Base-by-base conservation (phyloP, 2,113 vertebrate genomes). In the Thamnophis sirtalis region DNA sequence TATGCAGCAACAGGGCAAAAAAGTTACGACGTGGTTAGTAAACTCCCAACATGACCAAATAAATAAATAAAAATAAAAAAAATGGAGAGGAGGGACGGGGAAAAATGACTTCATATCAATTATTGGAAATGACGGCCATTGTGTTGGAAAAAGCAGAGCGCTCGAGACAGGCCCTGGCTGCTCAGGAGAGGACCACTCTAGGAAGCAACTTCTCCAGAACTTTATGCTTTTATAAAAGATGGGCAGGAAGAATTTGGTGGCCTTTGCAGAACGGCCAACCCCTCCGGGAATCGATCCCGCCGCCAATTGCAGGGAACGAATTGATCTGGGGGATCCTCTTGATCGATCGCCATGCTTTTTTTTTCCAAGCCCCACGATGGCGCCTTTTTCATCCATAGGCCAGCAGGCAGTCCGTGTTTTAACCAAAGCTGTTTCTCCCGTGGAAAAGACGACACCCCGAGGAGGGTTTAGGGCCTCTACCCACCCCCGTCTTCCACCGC, bases 11-110 rank as follows among this genome's bases (percentile, higher is more conserved):
- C 97, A 97, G 97, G 97, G 97, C 97, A 33, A 97, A 33, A 97
- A 96, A 97, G 98, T 98, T 98, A 98, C 97, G 97, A 98, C 97
- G 98, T 98, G 97, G 98, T 98, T 98, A 98, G 98, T 98, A 98
- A 54, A 98, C 97, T 98, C 98, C 97, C 98, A 98, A 98, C 97
- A 98, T 97, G 98, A 98, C 95, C 95, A 97, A 98, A 17, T 17
- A 15, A 68, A 68, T 28, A 1, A 11, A n/a, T 63, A 1, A 63
- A n/a, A 63, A 63, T 63, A n/a, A 63, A n/a, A 63, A 97, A 93
- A 97, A 97, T 95, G 92, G 96, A 96, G 92, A 58, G 38, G 26
- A 49, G 49, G 92, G 92, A 92, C 94, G 85, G 93, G 92, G 92
- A 92, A 80, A 86, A 91, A 96, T 97, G 98, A 98, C 98, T 98